Conservation (phyloP, 2,797 vertebrate genomes). For the Fringilla coelebs region DNA sequence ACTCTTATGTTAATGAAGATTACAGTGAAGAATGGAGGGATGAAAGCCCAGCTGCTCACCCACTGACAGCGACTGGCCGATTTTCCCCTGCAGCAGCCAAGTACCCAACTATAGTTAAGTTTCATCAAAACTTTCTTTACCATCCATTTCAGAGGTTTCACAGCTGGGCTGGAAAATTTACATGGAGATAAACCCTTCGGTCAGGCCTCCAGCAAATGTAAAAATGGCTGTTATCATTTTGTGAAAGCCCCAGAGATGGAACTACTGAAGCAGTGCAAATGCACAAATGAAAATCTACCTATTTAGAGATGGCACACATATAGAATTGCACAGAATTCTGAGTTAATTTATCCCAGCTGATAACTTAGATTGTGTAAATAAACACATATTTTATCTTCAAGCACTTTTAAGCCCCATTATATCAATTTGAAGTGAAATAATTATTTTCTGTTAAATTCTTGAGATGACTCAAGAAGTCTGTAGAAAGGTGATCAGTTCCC, state of each 20-base stretch:
- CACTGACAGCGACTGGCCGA: neutral
- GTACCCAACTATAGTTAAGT: neutral
- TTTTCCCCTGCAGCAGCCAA: neutral
- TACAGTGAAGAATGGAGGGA: slow-evolving; percentile 28
- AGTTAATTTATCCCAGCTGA: neutral
- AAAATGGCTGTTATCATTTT: neutral
- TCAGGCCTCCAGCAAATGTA: neutral
- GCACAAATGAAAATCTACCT: neutral
- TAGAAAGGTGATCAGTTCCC: neutral
- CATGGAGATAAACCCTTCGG: neutral
- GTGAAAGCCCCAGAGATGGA: neutral
- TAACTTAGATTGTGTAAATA: neutral
- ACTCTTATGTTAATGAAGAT: slow-evolving; percentile 51
- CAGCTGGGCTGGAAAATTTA: neutral
- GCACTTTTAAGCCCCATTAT: neutral
- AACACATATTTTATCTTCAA: neutral
- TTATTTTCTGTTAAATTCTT: neutral
- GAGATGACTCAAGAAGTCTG: neutral
- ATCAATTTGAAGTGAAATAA: neutral
- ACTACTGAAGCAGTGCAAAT: neutral
- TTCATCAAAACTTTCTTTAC: neutral
- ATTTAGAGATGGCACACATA: neutral
- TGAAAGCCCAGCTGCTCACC: neutral
- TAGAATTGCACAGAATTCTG: neutral
- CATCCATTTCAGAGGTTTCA: neutral